Percentiles rank a stretch among this genome's conserved stretches.
Conservation (phyloP, 2,888 invertebrate genomes). For the Dysmachus trigonus region DNA sequence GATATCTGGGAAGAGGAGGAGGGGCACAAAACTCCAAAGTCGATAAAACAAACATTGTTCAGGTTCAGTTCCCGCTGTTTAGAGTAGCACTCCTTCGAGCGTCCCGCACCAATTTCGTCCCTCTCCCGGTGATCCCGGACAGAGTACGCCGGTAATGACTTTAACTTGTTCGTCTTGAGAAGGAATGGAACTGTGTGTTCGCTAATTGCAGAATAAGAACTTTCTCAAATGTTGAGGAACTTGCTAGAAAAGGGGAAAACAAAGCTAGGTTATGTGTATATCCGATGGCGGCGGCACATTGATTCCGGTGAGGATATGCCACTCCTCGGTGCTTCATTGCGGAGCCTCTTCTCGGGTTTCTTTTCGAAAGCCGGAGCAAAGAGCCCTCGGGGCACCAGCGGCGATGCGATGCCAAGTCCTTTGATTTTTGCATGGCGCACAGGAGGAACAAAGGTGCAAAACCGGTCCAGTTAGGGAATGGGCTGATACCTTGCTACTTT, state of each 20-base stretch:
- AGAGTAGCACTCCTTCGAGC: not conserved
- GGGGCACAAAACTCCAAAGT: conserved; percentile 35
- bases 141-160: conserved; percentile 31
- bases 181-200: conserved; percentile 26
- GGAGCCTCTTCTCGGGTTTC: not conserved
- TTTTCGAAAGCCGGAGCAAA: not conserved
- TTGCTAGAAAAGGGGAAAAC: conserved; percentile 7
- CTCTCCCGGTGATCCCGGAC: not conserved
- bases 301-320: conserved; percentile 1
- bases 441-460: not conserved
- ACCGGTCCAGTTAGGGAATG: not conserved
- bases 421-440: not conserved
- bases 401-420: not conserved
- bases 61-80: conserved; percentile 7
- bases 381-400: not conserved
- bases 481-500: not conserved
- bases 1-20: conserved; percentile 12
- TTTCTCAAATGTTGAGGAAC: conserved; percentile 36
- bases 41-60: conserved; percentile 40
- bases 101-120: too few species aligned
- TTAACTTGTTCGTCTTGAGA: conserved; percentile 42
- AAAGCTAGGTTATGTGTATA: conserved; percentile 1
- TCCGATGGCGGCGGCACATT: not conserved
- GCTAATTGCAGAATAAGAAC: conserved; percentile 43
- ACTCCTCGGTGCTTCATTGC: not conserved